phyloP scores from a whole-genome alignment of 2,888 invertebrate species.

The Euproctis similis region DNA sequence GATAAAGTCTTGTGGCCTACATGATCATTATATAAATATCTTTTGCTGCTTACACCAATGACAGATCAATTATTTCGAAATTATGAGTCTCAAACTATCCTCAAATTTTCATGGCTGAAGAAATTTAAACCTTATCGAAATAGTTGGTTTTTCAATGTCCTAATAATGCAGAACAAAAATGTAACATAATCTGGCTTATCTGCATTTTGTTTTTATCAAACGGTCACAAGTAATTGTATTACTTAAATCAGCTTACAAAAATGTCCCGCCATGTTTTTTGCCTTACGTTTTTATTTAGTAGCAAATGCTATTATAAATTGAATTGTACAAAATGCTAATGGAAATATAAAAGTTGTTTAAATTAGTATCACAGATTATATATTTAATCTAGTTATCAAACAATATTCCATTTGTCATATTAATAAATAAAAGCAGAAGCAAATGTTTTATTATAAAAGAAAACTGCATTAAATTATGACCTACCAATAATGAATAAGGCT shows the following conservation, averaged over 20 bases:
- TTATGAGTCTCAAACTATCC: too few species aligned
- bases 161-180: conserved; percentile 13
- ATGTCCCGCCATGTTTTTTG: conserved; percentile 37
- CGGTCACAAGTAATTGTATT: conserved; percentile 23
- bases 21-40: background rate
- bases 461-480: conserved; percentile 76
- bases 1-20: conserved; percentile 23
- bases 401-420: conserved; percentile 76
- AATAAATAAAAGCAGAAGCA: conserved; percentile 72
- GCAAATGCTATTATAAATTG: conserved; percentile 45
- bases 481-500: conserved; percentile 64
- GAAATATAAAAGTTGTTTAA: conserved; percentile 76
- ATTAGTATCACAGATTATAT: conserved; percentile 69
- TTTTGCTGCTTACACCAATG: background rate
- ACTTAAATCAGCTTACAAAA: conserved; percentile 21
- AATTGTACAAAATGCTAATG: conserved; percentile 62
- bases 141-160: background rate
- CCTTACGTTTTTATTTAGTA: conserved; percentile 36
- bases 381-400: conserved; percentile 72
- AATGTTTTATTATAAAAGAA: conserved; percentile 69
- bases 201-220: conserved; percentile 19
- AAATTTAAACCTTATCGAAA: conserved; percentile 9
- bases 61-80: conserved; percentile 3
- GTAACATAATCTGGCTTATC: conserved; percentile 13
- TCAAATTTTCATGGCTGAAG: too few species aligned